These are phyloP conservation scores for Diorhabda sublineata DNA, from an alignment of 1,140 invertebrate species.

Conservation along the genomic window DNA sequence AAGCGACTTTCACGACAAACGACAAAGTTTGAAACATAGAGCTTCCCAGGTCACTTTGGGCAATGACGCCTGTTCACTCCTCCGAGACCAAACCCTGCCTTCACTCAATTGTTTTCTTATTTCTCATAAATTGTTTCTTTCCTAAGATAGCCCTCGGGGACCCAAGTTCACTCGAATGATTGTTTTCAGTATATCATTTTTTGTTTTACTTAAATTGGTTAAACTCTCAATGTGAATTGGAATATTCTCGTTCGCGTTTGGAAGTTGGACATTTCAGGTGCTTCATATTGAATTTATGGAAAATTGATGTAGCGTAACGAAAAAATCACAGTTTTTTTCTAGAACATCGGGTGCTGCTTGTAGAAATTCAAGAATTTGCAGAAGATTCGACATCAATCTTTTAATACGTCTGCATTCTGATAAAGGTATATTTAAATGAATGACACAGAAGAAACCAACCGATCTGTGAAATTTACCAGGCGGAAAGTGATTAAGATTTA, in stretches of 20 bases:
- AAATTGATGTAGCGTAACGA: no score
- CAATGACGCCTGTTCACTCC: conserved; percentile 19
- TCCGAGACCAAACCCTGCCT: conserved; percentile 31
- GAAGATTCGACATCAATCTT: no score
- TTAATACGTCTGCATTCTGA: no score
- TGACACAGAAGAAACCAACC: no score
- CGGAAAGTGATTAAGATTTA: no score
- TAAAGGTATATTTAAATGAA: no score
- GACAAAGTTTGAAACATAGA: neutral
- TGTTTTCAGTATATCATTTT: conserved; percentile 16
- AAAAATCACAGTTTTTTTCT: no score
- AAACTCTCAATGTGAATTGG: neutral
- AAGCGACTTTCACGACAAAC: neutral
- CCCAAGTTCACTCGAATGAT: conserved; percentile 27
- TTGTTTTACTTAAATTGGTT: conserved; percentile 1
- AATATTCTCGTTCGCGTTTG: neutral
- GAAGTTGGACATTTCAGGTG: no score
- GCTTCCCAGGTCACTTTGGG: conserved; percentile 16
- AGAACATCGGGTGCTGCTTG: no score
- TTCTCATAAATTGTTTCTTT: conserved; percentile 41
- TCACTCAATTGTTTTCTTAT: conserved; percentile 42
- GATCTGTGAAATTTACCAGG: no score
- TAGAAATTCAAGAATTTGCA: no score
- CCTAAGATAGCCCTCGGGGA: conserved; percentile 30
- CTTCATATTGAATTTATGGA: no score